Evolutionary conservation across 2,888 invertebrate species (phyloP).

Genomic region (Galerucella calmariensis): DNA sequence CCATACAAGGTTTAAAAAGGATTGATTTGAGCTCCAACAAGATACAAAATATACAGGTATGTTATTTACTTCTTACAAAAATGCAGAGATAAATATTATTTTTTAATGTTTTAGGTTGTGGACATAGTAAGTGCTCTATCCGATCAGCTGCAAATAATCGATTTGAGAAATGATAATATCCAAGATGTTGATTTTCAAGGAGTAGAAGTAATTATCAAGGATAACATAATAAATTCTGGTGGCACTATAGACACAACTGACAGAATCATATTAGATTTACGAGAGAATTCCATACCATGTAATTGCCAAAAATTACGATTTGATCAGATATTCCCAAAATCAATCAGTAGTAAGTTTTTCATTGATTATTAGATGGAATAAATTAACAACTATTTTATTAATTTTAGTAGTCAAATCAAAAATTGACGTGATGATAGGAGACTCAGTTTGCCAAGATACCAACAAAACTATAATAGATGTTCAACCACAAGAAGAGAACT

Average conservation of each 20-base stretch:
- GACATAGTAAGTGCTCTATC: background rate
- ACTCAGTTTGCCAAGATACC: constrained; percentile 42
- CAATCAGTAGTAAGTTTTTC: constrained; percentile 52
- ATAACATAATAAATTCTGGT: constrained; percentile 15
- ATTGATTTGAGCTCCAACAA: constrained; percentile 43
- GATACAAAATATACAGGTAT: constrained; percentile 8
- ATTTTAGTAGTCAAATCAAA: constrained; percentile 8
- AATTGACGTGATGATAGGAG: constrained; percentile 25
- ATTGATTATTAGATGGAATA: background rate
- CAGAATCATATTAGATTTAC: constrained; percentile 64
- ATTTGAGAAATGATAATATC: constrained; percentile 67
- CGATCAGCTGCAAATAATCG: constrained; percentile 68
- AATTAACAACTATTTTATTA: background rate
- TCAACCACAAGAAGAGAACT: constrained; percentile 65
- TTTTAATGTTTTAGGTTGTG: background rate
- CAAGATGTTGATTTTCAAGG: constrained; percentile 16
- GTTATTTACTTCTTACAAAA: background rate
- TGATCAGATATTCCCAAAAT: constrained; percentile 68
- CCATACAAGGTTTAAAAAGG: constrained; percentile 34
- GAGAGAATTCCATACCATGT: constrained; percentile 72
- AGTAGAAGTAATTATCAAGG: constrained; percentile 12
- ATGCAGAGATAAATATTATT: too few species aligned
- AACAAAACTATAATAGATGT: constrained; percentile 57
- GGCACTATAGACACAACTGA: background rate
- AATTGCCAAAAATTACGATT: constrained; percentile 69